Percentiles rank a stretch among this genome's conserved stretches.
Evolutionary conservation across 2,113 vertebrate genomes (phyloP).

Genomic region (Halcyon malimbica): DNA sequence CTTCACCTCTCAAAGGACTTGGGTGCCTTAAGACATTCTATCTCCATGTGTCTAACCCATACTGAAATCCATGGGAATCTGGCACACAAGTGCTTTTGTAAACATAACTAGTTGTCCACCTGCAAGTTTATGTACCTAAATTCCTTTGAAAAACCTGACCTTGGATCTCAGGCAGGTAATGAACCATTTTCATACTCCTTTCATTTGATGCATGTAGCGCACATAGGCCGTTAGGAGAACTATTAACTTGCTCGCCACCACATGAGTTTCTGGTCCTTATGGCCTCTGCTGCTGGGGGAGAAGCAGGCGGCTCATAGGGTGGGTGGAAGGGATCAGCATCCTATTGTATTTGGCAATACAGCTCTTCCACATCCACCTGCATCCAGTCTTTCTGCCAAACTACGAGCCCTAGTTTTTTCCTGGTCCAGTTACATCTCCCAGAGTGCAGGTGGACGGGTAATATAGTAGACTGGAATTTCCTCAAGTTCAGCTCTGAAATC

Average conservation of each 20-base stretch:
- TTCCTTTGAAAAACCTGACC: slow-evolving; percentile 43
- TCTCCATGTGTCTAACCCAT: neutral
- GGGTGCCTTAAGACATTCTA: slow-evolving; percentile 1
- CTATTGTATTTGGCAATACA: slow-evolving; percentile 13
- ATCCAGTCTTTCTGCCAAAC: slow-evolving; percentile 40
- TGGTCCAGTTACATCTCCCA: slow-evolving; percentile 19
- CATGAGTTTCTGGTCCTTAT: neutral
- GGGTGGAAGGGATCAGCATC: neutral
- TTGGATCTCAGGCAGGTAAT: slow-evolving; percentile 31
- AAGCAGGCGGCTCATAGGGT: neutral
- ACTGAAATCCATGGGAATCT: slow-evolving; percentile 57
- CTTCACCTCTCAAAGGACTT: slow-evolving; percentile 37
- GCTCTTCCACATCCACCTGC: slow-evolving; percentile 46
- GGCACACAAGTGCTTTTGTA: neutral
- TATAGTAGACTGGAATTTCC: slow-evolving; percentile 36
- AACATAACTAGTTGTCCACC: slow-evolving; percentile 37
- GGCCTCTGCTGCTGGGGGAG: slow-evolving; percentile 21
- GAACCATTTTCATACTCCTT: slow-evolving; percentile 36
- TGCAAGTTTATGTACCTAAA: slow-evolving; percentile 48
- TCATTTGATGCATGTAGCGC: slow-evolving; percentile 16
- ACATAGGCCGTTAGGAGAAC: slow-evolving; percentile 22
- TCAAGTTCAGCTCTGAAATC: slow-evolving; percentile 41
- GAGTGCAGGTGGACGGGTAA: slow-evolving; percentile 14
- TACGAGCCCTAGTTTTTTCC: neutral
- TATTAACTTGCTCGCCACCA: neutral